phyloP scores from a whole-genome alignment of 2,888 invertebrate genomes.

The Corbicula japonica region DNA sequence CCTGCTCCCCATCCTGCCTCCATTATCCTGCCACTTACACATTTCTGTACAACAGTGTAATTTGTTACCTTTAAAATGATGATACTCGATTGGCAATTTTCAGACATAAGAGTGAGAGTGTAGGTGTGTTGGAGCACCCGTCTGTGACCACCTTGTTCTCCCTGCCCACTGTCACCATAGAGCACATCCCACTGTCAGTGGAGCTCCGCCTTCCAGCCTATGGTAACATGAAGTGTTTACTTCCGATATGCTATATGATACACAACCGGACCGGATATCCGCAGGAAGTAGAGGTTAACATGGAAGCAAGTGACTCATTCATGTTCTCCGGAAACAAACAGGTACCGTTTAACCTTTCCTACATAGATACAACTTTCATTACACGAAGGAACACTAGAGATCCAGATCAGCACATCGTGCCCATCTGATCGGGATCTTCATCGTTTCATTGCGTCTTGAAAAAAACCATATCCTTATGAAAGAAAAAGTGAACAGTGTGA shows the following conservation, averaged over 20 bases:
- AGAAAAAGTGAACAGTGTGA: too few species aligned
- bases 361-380: neutral
- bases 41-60: too few species aligned
- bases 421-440: neutral
- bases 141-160: constrained; percentile 81
- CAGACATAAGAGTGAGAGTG: constrained; percentile 71
- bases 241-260: constrained; percentile 88
- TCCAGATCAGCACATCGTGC: neutral
- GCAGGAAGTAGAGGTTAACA: constrained; percentile 91
- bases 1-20: too few species aligned
- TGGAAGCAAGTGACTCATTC: constrained; percentile 95
- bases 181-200: constrained; percentile 86
- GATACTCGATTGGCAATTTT: too few species aligned
- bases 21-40: too few species aligned
- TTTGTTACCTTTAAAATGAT: too few species aligned
- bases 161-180: constrained; percentile 84
- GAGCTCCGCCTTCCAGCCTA: constrained; percentile 89
- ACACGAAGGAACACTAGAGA: neutral
- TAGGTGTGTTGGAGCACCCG: constrained; percentile 71
- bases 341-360: constrained; percentile 87
- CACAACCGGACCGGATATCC: constrained; percentile 91
- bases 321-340: constrained; percentile 98
- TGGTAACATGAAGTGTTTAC: constrained; percentile 89
- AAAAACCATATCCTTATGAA: too few species aligned
- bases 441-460: too few species aligned